Base-by-base conservation (phyloP, 2,888 invertebrate genomes). In the Pyrocoelia pectoralis region DNA sequence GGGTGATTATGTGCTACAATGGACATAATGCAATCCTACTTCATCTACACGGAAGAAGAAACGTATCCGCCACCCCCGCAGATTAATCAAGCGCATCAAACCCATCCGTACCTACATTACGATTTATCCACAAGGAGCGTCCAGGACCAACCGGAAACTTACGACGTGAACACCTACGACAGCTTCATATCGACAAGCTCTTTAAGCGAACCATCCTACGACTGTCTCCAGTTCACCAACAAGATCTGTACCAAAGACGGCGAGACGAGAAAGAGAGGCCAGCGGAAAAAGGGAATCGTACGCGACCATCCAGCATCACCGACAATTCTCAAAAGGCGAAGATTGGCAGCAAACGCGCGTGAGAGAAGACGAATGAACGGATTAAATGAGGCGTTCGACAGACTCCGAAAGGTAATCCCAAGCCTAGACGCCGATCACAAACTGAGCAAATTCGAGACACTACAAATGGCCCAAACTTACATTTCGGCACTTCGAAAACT, bases 381-480 rank as follows among this genome's bases (percentile, higher is more conserved):
- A 60, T 80, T 91, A 61, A 91, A 91, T 77, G 87, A 87, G 68
- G 91, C 91, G 0, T 91, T 91, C 75, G 90, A 90, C 76, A 82
- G 86, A 67, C 82, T 90, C 1, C 78, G 90, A 28, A 87, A 87
- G 72, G 90, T 90, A 6, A 87, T 91, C 48, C 91, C 91, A 0
- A 87, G 87, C 18, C 79, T 90, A 48, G 88, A 89, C 14, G 87
- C 86, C 59, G 89, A 90, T 73, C 84, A 88, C 64, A 89, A 90
- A 78, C 81, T 91, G 58, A 89, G 89, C 71, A 91, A 91, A 78
- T 90, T 87, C 74, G 91, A 91, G 79, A 91, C 91, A n/a, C 80
- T 91, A 28, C 90, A 90, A 80, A 90, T 91, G 90, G 91, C 91
- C 0, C 90, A 90, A 74, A 89, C 88, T 1, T 91, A 91, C 75